Base-by-base conservation (phyloP, 2,888 invertebrate species). In the Drosophila multiciliata region DNA sequence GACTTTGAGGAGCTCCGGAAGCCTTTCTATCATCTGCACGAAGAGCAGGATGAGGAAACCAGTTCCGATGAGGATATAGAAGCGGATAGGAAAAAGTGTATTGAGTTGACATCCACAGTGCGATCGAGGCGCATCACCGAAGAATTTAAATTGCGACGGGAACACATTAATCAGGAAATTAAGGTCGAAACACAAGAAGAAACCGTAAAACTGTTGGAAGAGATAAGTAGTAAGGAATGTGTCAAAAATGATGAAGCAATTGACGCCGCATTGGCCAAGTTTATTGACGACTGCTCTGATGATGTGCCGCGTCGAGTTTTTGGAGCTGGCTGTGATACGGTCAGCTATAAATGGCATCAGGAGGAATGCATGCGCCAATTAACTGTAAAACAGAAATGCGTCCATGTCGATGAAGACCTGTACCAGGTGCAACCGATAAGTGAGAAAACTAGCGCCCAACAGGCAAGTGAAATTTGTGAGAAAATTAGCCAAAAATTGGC, bases 301-400 rank as follows among this genome's bases (percentile, higher is more conserved):
- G 69, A 86, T 78, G 86, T 86, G 33, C 86, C 85, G 0, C 82
- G 67, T 12, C 83, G 85, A 1, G 68, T 86, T 1, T 86, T 73
- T 49, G 85, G 88, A 0, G 52, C 59, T 11, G 82, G 74, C 0
- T 70, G 29, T 1, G 85, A 86, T 58, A 32, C 20, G 0, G 80
- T 82, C 36, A 73, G 82, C 29, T 17, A 66, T 0, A 40, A 71
- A 7, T 86, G 85, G 85, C 54, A 55, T 2, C 33, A 38, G 1
- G 85, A 86, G 42, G 88, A 86, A n/a, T 50, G 75, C 8, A 23
- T 78, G 74, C 71, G 71, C 0, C 85, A 86, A 33, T n/a, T 86
- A 23, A 42, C 64, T 1, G n/a, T 80, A 0, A 48, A 23, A 0
- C 61, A 68, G 8, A 20, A 29, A 5, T 38, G 26, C 1, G 38